Base-by-base conservation (phyloP, 2,888 invertebrate species). In the Myopa tessellatipennis region DNA sequence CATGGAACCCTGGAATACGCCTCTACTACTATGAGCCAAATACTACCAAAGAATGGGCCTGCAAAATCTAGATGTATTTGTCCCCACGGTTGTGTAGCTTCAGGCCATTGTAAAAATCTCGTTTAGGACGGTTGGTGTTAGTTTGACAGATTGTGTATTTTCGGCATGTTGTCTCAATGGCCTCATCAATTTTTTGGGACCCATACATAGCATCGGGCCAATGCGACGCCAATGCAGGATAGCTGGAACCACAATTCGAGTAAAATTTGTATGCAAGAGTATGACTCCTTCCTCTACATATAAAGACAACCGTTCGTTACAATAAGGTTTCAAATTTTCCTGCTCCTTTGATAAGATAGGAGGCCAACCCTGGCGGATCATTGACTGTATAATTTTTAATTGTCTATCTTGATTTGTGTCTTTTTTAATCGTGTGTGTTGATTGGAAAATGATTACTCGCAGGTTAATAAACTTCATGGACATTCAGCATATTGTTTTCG, bases 1-100 rank as follows among this genome's bases (percentile, higher is more conserved):
- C 76, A 79, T 4, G 79, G 79, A 52, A 80, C n/a, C n/a, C n/a
- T n/a, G n/a, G 79, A 79, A 38, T 78, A 76, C 7, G 77, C 38
- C 40, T 80, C 80, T 7, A 78, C 79, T n/a, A 74, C 73, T 61
- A 79, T 74, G 36, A 77, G 72, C 79, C 79, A 78, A 78, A 79
- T 80, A 38, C 63, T 74, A 58, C 69, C 72, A 14, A 77, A 80
- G 40, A 80, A 77, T 40, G 77, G 79, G 4, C 77, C 78, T 12
- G 79, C 76, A 36, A 79, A 79, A 45, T 80, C 78, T 2, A 79
- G 38, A 36, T 80, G 76, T 18, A 79, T 50, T 10, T 76, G 72
- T 71, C 68, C 75, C 72, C 73, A 78, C 40, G 74, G 76, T 61
- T 76, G 52, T 16, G 14, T 61, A 6, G 78, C 26, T n/a, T 60